A percentile compares a stretch with the other conserved stretches of the same genome.
phyloP scores from a whole-genome alignment of 2,113 vertebrate species.

The Eleginops maclovinus region DNA sequence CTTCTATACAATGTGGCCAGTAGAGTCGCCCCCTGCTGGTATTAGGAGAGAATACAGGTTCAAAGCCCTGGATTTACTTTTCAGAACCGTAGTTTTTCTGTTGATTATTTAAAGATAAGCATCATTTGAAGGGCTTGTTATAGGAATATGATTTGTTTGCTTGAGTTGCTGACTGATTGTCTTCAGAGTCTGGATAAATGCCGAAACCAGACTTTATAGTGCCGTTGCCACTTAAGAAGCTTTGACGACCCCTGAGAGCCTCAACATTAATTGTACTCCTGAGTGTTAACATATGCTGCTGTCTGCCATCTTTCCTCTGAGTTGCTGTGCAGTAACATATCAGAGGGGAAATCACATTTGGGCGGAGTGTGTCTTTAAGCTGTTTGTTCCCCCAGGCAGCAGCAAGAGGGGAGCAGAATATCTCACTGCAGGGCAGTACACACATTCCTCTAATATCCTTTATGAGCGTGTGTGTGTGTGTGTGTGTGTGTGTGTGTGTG shows the following conservation, averaged over 20 bases:
- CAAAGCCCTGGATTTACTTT: too few relatives aligned
- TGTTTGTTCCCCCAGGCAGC: neutral
- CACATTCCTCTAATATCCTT: conserved; percentile 25
- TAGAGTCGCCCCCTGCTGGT: too few relatives aligned
- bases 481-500: neutral
- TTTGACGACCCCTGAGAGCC: neutral
- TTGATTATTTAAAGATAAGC: too few relatives aligned
- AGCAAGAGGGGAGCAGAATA: conserved; percentile 21
- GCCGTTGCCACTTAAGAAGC: too few relatives aligned
- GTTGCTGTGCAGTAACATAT: neutral
- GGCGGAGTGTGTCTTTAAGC: conserved; percentile 28
- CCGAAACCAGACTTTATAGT: too few relatives aligned
- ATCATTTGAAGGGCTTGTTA: too few relatives aligned
- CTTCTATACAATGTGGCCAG: too few relatives aligned
- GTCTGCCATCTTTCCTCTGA: neutral
- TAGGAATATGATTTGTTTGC: too few relatives aligned
- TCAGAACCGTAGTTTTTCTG: too few relatives aligned
- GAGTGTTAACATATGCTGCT: neutral
- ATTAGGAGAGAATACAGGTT: too few relatives aligned
- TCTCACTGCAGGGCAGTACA: conserved; percentile 19
- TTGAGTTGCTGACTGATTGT: too few relatives aligned
- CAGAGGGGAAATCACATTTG: conserved; percentile 25
- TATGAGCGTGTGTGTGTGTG: neutral
- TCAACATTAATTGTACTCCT: neutral
- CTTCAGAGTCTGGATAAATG: too few relatives aligned